Conservation (phyloP, 2,888 invertebrate genomes). For the Cancer borealis region DNA sequence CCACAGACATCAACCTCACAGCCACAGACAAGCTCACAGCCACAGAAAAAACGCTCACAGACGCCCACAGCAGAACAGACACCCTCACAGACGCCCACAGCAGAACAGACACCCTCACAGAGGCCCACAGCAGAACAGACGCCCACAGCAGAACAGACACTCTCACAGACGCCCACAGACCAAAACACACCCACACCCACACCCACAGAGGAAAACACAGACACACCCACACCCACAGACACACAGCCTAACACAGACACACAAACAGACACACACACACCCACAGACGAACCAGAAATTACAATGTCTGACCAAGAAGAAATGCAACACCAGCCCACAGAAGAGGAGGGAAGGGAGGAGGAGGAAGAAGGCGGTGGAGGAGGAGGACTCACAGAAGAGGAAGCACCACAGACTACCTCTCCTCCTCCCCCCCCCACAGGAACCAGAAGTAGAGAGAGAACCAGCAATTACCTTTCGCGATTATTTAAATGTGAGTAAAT, state of each 20-base stretch:
- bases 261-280: too few species aligned
- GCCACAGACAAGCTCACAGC: too few species aligned
- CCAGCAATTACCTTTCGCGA: constrained; percentile 77
- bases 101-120: neutral
- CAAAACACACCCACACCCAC: neutral
- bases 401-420: constrained; percentile 30
- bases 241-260: too few species aligned
- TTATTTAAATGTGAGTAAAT: constrained; percentile 76
- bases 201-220: too few species aligned
- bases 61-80: neutral
- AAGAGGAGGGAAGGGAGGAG: neutral
- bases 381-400: neutral
- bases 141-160: neutral
- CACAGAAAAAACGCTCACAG: neutral
- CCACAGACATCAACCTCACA: neutral
- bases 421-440: constrained; percentile 51
- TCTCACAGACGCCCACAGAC: neutral
- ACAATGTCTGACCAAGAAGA: neutral
- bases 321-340: neutral
- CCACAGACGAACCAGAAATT: neutral
- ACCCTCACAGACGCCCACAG: neutral
- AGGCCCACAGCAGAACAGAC: neutral
- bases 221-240: too few species aligned
- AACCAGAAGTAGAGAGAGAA: constrained; percentile 76
- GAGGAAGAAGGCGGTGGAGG: neutral